Evolutionary conservation across 2,113 vertebrate species (phyloP).

Genomic region (Microcebus griseorufus): DNA sequence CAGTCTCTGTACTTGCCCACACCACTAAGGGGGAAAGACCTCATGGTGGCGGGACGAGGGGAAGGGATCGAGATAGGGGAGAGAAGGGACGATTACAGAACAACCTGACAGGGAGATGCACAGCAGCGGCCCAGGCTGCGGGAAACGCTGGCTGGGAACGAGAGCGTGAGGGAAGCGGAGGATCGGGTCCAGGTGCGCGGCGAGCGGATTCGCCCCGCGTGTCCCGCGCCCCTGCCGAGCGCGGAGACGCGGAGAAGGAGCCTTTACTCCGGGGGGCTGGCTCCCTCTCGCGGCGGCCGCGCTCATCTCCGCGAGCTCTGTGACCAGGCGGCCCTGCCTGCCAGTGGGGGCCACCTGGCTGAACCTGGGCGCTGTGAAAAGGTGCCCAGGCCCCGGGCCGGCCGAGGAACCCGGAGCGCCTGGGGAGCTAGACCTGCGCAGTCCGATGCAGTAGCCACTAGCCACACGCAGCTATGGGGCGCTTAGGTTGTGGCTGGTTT

Average conservation of each 20-base stretch:
- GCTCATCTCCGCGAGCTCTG: not conserved
- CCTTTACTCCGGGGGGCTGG: constrained; percentile 8
- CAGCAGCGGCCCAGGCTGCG: no score
- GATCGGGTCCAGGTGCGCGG: accelerated
- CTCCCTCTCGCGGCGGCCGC: constrained; percentile 67
- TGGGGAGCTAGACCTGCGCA: not conserved
- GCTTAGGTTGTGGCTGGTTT: not conserved
- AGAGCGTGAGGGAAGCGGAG: not conserved
- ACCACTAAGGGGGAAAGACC: not conserved
- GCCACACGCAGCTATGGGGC: not conserved
- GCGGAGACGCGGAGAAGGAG: not conserved
- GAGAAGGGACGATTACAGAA: not conserved
- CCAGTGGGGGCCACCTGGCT: not conserved
- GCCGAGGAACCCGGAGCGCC: not conserved
- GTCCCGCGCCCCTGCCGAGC: not conserved
- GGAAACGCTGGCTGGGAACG: not conserved
- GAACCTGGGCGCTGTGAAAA: not conserved
- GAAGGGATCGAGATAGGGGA: not conserved
- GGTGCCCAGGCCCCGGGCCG: not conserved
- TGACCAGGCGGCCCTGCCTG: not conserved
- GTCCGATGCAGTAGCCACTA: not conserved
- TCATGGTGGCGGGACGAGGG: not conserved
- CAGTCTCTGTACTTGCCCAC: not conserved
- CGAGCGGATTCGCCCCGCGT: not conserved
- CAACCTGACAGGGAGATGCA: not conserved